Evolutionary conservation across 2,888 invertebrate genomes (phyloP), one percentile per base, ranked within the genome.

Genomic region (Stenotaenia linearis): DNA sequence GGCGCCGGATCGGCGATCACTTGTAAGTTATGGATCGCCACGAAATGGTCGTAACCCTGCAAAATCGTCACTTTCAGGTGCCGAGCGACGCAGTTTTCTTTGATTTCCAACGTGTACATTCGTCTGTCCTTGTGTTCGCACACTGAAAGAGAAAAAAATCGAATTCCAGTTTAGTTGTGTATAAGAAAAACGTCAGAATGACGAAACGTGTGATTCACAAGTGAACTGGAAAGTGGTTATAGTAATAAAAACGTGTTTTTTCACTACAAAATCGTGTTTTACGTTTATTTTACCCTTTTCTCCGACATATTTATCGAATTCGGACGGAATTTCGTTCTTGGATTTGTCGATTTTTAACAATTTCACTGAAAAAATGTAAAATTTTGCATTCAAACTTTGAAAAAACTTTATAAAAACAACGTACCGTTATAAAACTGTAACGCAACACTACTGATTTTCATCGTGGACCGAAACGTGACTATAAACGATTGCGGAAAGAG

Each of bases 371-470:
- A 45, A 45, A 21, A n/a, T 9, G 15, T 12, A 74, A 74, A 30
- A 18, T 15, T 28, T 15, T 6, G 32, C 4, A 32, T 6, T 7
- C 3, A 45, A 45, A 74, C 4, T 18, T 74, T n/a, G n/a, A n/a
- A 21, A 74, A 74, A 30, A 18, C 3, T 28, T 6, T 74, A 28
- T 7, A 18, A 21, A 74, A 56, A 25, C 5, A 12, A 12, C 12
- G 5, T 56, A 78, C 78, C 78, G 21, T 78, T 78, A 18, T 78
- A 78, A 28, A 50, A 78, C 25, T 78, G 78, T 1, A 78, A 18
- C 15, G 25, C 37, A 6, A 78, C 9, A 28, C 25, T 50, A 1
- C 7, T 25, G 9, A 78, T 25, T 45, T 50, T 45, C 78, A 78
- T 78, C n/a, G 28, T 9, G 1, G 78, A 9, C 2, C 25, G 21